Base-by-base conservation (phyloP, 2,113 vertebrate species). In the Edolisoma coerulescens region DNA sequence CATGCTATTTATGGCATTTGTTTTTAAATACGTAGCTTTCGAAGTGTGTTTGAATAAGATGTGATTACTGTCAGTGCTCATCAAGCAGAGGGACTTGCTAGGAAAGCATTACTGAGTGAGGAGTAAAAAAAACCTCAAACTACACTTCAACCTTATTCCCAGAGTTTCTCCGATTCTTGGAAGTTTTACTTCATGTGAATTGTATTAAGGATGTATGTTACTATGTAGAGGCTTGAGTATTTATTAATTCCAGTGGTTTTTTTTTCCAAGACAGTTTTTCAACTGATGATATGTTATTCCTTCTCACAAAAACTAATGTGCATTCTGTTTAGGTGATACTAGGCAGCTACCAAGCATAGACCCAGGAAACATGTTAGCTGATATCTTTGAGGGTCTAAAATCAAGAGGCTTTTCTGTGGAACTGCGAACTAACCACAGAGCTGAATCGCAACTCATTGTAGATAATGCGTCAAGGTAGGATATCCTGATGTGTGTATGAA, bases 261-360 rank as follows among this genome's bases (percentile, higher is more conserved):
- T 61, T 47, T 90, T 81, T 16, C 9, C 9, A 41, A 79, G 37
- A 33, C 11, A 24, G 1, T 39, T 94, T 94, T 87, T 79, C 39
- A 82, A 54, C 22, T 35, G 19, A 9, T 63, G 15, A 16, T 75
- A 4, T n/a, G 6, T 80, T 68, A 13, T 0, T 49, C 44, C n/a
- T 90, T 90, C 26, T 88, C 27, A 84, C 20, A 67, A 75, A 73
- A 67, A 20, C 28, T 63, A 39, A 45, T 5, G 22, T 71, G 16
- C 12, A 12, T 69, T 91, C 33, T 70, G 27, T 97, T 82, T 63
- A 99, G 98, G 99, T 95, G 98, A 99, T 93, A 83, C 98, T 63
- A 98, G 98, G 39, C 99, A 99, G 77, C 96, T 99, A 35, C 98
- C 99, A 49, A 99, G 98, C 95, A 99, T 99, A 93, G 97, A 98